Evolutionary conservation across 2,888 invertebrate species (phyloP), one percentile per base, ranked within the genome.

Genomic region (Didymodactylos carnosus): DNA sequence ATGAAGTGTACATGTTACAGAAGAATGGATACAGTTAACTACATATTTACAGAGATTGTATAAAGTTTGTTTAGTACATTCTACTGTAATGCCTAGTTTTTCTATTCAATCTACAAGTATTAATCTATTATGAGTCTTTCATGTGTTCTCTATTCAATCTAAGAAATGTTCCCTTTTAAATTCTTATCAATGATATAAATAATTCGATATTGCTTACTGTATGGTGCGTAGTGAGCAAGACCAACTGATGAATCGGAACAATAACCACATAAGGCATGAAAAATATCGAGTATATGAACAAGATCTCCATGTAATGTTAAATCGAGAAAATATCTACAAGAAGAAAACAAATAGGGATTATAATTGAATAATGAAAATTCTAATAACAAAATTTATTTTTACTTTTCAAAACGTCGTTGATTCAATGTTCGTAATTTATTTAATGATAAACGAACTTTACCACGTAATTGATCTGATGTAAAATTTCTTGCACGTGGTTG

Each of bases 231-330:
- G 41, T 74, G 74, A 39, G 53, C 79, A 40, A 79, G 75, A 39
- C 78, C 75, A 39, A 77, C 73, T 3, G 77, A 76, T 16, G 93
- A 92, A 83, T 95, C 94, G 46, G 91, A 88, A 84, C 98, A 99
- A 83, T 92, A 98, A 11, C 94, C 94, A 72, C 94, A 88, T 79
- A 94, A 91, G 0, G 95, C 89, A 82, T 99, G 98, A 76, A 97
- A 88, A 80, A 95, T 91, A 80, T 97, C 95, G 73, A 98, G 85
- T 13, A 94, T 87, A 77, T 93, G 71, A 39, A 71, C 53, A 25
- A 74, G 53, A 23, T 74, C 71, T 29, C 74, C 71, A 39, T 41
- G 43, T 19, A 49, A n/a, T 13, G 71, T 69, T 39, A 74, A 71
- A 69, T 35, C 43, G 23, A 49, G 29, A 35, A 74, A 72, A 71